These are phyloP conservation scores for Endotricha flammealis DNA, from an alignment of 2,888 invertebrate species.

Conservation along the genomic window DNA sequence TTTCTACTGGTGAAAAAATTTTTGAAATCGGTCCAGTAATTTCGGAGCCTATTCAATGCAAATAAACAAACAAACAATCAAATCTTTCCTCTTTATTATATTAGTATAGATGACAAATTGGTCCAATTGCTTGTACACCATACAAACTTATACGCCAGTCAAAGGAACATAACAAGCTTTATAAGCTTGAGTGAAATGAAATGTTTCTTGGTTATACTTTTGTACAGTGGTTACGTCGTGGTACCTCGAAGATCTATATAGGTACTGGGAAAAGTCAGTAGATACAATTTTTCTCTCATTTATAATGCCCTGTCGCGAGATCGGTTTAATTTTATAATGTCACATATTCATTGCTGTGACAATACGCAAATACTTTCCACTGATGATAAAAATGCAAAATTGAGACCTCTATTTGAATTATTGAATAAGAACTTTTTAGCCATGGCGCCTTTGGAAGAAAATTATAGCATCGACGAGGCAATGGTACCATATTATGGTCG, in stretches of 20 bases:
- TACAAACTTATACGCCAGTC: constrained; percentile 6
- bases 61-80: no score
- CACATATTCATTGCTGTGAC: background rate
- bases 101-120: no score
- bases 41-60: no score
- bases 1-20: no score
- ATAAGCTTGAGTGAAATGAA: constrained; percentile 1
- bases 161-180: constrained; percentile 7
- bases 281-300: background rate
- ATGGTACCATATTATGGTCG: no score
- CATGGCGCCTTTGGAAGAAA: constrained; percentile 8
- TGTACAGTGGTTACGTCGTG: background rate
- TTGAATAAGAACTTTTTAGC: constrained; percentile 3
- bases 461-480: no score
- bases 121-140: constrained; percentile 7
- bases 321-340: background rate
- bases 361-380: background rate
- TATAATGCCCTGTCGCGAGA: background rate
- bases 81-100: no score
- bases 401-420: constrained; percentile 7
- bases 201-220: background rate
- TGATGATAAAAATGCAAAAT: constrained; percentile 8
- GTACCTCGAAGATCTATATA: background rate
- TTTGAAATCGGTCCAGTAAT: no score
- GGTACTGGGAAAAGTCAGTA: background rate